Conservation (phyloP, 2,888 invertebrate genomes). For the Drosophila picticornis region DNA sequence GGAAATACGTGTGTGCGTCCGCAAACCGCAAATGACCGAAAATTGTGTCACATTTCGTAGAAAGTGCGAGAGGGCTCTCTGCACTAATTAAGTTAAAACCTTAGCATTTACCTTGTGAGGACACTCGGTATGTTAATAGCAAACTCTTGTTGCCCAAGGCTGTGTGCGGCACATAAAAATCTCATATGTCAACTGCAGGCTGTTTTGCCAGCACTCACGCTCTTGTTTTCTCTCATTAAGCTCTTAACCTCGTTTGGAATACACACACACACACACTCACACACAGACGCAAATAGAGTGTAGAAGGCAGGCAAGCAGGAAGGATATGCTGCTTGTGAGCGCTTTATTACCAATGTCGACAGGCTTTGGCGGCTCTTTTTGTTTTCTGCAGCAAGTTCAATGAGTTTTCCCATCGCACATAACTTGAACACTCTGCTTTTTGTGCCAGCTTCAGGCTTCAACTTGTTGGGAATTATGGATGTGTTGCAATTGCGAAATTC, state of each 20-base stretch:
- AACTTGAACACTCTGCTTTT: conserved; percentile 6
- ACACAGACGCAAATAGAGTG: conserved; percentile 10
- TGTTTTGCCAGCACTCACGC: conserved; percentile 31
- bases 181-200: conserved; percentile 77
- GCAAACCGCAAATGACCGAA: conserved; percentile 46
- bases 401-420: conserved; percentile 21
- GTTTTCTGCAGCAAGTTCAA: conserved; percentile 49
- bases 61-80: conserved; percentile 39
- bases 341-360: conserved; percentile 79
- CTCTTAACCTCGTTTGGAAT: conserved; percentile 74
- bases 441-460: conserved; percentile 38
- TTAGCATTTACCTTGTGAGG: conserved; percentile 75
- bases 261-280: conserved; percentile 14
- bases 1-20: conserved; percentile 14
- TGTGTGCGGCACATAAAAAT: conserved; percentile 70
- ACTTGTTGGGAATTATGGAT: conserved; percentile 56
- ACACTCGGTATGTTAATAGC: conserved; percentile 65
- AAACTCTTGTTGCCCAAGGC: conserved; percentile 63
- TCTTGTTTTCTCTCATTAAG: conserved; percentile 64
- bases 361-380: conserved; percentile 33
- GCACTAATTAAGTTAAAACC: conserved; percentile 77
- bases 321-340: conserved; percentile 68
- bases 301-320: conserved; percentile 17
- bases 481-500: conserved; percentile 45
- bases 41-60: conserved; percentile 61